Evolutionary conservation across 1,140 invertebrate genomes (phyloP).

Genomic region (Stegodyphus dumicola): DNA sequence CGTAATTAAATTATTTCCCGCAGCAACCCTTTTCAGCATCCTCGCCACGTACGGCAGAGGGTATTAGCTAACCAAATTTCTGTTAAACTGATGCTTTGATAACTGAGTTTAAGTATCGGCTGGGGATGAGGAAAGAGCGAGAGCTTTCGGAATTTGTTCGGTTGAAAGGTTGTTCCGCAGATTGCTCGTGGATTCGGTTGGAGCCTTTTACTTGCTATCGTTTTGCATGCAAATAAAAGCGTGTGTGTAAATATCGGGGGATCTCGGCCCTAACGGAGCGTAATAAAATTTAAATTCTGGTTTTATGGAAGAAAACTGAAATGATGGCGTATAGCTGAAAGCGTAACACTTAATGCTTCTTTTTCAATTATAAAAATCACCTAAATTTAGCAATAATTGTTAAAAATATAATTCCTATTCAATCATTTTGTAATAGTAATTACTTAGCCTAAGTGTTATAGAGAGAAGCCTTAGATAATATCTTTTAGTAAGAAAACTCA

Average conservation of each 20-base stretch:
- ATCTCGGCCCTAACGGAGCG: not conserved
- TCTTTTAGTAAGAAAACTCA: no score
- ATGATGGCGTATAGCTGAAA: no score
- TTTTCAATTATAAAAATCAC: no score
- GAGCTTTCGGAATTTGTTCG: not conserved
- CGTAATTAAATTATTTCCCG: not conserved
- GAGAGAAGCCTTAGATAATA: no score
- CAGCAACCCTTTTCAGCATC: not conserved
- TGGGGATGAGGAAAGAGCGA: no score
- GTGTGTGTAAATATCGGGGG: not conserved
- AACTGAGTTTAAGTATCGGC: not conserved
- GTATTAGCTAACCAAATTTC: not conserved
- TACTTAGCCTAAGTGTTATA: no score
- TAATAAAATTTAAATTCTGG: no score
- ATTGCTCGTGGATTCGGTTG: not conserved
- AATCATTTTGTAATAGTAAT: no score
- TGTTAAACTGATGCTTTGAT: not conserved
- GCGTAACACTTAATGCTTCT: no score
- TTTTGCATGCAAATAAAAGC: not conserved
- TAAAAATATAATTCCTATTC: no score
- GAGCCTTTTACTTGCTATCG: not conserved
- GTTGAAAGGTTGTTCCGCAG: not conserved
- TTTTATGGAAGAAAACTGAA: no score
- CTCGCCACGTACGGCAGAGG: not conserved
- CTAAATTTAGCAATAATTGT: no score